Evolutionary conservation across 2,888 invertebrate species (phyloP).

Genomic region (Oligia strigilis): DNA sequence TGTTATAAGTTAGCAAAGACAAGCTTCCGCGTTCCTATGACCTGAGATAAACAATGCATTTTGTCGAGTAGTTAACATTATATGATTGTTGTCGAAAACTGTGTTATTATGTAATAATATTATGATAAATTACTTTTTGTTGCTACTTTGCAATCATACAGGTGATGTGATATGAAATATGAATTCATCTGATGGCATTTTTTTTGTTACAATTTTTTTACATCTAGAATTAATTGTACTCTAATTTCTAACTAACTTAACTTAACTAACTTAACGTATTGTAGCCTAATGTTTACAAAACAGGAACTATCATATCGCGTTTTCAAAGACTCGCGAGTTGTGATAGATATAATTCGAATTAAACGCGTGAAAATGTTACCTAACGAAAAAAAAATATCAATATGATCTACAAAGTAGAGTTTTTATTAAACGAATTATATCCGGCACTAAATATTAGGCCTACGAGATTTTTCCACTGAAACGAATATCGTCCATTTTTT

Average conservation of each 20-base stretch:
- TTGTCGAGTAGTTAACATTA: slow-evolving; percentile 20
- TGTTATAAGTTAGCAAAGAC: neutral
- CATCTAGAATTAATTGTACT: slow-evolving; percentile 17
- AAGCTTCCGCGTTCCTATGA: slow-evolving; percentile 18
- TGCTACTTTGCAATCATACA: slow-evolving; percentile 15
- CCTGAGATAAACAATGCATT: slow-evolving; percentile 41
- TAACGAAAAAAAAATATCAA: neutral
- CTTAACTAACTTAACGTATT: neutral
- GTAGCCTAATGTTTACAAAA: slow-evolving; percentile 2
- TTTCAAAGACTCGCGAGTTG: slow-evolving; percentile 21
- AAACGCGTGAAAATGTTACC: neutral
- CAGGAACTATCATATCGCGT: slow-evolving; percentile 25
- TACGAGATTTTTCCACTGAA: slow-evolving; percentile 24
- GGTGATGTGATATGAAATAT: slow-evolving; percentile 14
- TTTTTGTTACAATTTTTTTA: neutral
- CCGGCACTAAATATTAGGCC: neutral
- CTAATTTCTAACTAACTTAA: slow-evolving; percentile 5
- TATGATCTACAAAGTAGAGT: neutral
- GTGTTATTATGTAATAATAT: slow-evolving; percentile 24
- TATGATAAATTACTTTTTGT: slow-evolving; percentile 25
- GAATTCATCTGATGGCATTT: slow-evolving; percentile 16
- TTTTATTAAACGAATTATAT: neutral
- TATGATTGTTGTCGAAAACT: slow-evolving; percentile 31
- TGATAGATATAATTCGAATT: slow-evolving; percentile 5
- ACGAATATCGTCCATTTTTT: slow-evolving; percentile 35